These are phyloP conservation scores for Meda fulgida DNA, from an alignment of 2,797 vertebrate genomes.

Conservation along the genomic window DNA sequence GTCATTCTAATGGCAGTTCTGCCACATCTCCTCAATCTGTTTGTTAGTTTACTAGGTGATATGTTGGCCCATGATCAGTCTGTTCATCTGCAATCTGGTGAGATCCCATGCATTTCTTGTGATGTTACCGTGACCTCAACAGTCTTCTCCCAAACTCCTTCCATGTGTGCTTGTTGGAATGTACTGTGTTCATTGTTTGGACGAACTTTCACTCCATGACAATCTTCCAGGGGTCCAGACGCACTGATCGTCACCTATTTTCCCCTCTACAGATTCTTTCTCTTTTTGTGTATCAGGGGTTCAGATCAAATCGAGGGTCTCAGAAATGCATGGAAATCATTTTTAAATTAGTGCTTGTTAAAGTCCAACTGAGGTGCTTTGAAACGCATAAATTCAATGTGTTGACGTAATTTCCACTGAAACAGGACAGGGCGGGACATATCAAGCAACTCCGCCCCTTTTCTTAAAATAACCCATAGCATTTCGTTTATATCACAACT, in stretches of 20 bases:
- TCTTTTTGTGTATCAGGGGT: neutral
- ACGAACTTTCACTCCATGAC: conserved; percentile 17
- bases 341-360: neutral
- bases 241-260: neutral
- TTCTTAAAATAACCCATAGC: neutral
- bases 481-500: neutral
- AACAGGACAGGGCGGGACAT: neutral
- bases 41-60: neutral
- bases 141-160: conserved; percentile 28
- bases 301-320: neutral
- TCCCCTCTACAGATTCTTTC: neutral
- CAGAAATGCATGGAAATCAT: neutral
- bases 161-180: conserved; percentile 15
- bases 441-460: no score
- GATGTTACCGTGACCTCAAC: conserved; percentile 14
- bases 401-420: neutral
- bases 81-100: conserved; percentile 17
- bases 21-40: conserved; percentile 32
- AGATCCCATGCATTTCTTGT: conserved; percentile 4
- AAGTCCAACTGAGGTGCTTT: neutral
- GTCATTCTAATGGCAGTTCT: conserved; percentile 19
- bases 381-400: neutral
- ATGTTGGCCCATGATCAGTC: neutral
- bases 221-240: conserved; percentile 11
- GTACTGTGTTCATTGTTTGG: neutral